Evolutionary conservation across 2,888 invertebrate genomes (phyloP).

Genomic region (Nomada fabriciana): DNA sequence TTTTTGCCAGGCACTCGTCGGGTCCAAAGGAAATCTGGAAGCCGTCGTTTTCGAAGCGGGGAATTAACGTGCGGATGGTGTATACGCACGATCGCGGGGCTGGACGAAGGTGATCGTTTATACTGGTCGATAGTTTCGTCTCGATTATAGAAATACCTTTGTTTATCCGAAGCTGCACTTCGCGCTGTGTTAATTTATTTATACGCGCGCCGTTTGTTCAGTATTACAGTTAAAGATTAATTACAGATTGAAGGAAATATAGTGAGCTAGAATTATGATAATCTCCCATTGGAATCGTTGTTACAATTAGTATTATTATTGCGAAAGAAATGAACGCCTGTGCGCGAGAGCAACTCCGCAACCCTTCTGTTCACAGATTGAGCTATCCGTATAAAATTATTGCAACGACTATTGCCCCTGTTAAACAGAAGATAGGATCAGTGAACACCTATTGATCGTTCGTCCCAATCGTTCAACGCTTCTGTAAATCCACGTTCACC

Average conservation of each 20-base stretch:
- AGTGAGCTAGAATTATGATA: too few relatives aligned
- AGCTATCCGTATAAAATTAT: too few relatives aligned
- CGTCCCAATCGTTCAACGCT: background rate
- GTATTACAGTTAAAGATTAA: background rate
- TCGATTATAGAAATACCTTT: background rate
- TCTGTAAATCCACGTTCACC: background rate
- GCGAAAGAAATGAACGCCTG: too few relatives aligned
- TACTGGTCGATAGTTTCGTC: constrained; percentile 17
- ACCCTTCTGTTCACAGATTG: too few relatives aligned
- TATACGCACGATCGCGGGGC: background rate
- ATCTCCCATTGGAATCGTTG: too few relatives aligned
- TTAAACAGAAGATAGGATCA: too few relatives aligned
- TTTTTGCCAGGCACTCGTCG: background rate
- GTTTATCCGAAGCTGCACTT: background rate
- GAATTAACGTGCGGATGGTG: constrained; percentile 30
- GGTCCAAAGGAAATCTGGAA: background rate
- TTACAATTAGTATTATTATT: too few relatives aligned
- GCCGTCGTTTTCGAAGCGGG: background rate
- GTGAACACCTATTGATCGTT: too few relatives aligned
- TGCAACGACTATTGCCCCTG: too few relatives aligned
- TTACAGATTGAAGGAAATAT: background rate
- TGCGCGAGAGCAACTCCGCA: too few relatives aligned
- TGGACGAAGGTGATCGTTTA: constrained; percentile 11
- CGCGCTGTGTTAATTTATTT: background rate
- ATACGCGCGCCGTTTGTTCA: background rate